Percentiles rank a stretch among this genome's conserved stretches.
Conservation (phyloP, 2,113 vertebrate genomes). For the Aldabrachelys gigantea region DNA sequence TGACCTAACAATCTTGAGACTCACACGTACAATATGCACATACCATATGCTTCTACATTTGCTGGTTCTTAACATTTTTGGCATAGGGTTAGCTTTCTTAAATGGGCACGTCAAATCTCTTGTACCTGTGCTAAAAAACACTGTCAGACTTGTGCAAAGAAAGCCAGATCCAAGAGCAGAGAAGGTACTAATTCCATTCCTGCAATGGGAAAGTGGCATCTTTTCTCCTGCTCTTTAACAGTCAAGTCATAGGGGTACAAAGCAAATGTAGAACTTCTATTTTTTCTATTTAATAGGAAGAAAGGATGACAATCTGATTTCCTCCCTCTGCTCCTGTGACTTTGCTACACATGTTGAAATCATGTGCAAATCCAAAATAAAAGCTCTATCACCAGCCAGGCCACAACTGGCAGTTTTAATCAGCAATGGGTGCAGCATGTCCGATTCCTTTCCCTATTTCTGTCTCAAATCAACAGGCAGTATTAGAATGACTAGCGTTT, state of each 20-base stretch:
- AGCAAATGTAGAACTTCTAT: not conserved
- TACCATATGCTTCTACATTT: not conserved
- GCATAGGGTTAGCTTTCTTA: not conserved
- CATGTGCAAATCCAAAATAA: not conserved
- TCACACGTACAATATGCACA: not conserved
- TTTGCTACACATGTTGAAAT: not conserved
- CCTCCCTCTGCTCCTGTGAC: not conserved
- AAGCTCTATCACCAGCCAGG: not conserved
- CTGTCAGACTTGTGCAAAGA: not conserved
- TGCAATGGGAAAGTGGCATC: not conserved
- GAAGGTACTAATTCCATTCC: not conserved
- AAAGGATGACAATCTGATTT: not conserved
- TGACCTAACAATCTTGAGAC: not conserved
- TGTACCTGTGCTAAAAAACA: not conserved
- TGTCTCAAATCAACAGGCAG: not conserved
- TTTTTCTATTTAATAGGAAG: not conserved
- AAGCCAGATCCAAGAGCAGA: not conserved
- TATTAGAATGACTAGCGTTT: slow-evolving; percentile 49
- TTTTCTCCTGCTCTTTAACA: not conserved
- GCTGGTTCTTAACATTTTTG: not conserved
- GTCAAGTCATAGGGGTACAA: not conserved
- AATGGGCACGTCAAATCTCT: not conserved
- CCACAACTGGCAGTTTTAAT: not conserved
- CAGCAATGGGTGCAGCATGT: not conserved
- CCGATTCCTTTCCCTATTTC: not conserved